These are phyloP conservation scores for Bombus sibiricus DNA, from an alignment of 1,140 invertebrate species.

Conservation along the genomic window DNA sequence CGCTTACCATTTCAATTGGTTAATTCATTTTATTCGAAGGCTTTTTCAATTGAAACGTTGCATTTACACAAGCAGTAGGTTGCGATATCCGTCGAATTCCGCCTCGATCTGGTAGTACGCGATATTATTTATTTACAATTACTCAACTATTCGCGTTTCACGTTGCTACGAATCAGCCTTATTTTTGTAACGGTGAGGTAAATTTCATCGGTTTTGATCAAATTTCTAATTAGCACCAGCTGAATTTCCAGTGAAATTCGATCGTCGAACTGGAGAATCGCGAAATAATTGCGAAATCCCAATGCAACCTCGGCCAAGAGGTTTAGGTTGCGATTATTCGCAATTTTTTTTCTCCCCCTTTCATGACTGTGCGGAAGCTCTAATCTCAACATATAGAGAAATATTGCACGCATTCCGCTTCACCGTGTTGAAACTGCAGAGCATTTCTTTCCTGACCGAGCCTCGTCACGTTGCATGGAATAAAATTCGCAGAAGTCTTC, in stretches of 20 bases:
- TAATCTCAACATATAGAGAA: conserved; percentile 47
- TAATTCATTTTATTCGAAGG: no score
- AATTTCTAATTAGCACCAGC: conserved; percentile 14
- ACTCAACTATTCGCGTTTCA: not conserved
- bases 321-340: not conserved
- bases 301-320: not conserved
- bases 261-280: not conserved
- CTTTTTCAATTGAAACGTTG: not conserved
- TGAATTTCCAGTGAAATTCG: not conserved
- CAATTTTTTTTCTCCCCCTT: not conserved
- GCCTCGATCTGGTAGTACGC: not conserved
- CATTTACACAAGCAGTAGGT: no score
- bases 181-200: not conserved
- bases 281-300: not conserved
- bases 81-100: not conserved
- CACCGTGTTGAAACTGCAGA: conserved; percentile 35
- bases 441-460: conserved; percentile 16
- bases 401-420: conserved; percentile 47
- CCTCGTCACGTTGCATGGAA: conserved; percentile 20
- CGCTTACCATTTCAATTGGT: no score
- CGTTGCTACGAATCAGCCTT: not conserved
- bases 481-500: conserved; percentile 15
- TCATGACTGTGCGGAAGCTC: not conserved
- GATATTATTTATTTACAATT: conserved; percentile 12
- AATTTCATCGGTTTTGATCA: not conserved